phyloP scores from a whole-genome alignment of 2,797 vertebrate genomes.

The Aselliscus stoliczkanus region DNA sequence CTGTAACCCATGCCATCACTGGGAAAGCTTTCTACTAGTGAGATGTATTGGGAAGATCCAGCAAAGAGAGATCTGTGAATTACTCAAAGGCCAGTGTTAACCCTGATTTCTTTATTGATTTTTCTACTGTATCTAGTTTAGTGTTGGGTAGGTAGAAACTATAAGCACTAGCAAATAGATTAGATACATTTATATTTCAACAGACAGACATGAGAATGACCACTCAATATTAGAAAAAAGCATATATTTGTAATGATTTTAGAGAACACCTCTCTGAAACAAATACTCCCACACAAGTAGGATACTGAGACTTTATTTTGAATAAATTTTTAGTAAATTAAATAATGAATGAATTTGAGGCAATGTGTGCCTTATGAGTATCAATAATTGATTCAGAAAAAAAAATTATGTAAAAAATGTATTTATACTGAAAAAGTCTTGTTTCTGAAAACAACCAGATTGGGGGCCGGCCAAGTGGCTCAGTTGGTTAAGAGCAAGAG shows the following conservation, averaged over 20 bases:
- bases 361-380: neutral
- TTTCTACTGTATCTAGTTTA: neutral
- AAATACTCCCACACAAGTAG: neutral
- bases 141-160: neutral
- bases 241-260: neutral
- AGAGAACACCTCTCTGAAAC: neutral
- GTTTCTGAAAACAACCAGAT: neutral
- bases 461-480: neutral
- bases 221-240: neutral
- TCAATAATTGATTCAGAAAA: neutral
- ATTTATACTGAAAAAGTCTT: neutral
- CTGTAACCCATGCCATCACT: accelerated
- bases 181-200: neutral
- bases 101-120: neutral
- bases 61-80: neutral
- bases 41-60: neutral
- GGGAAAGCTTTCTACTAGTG: neutral
- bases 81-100: neutral
- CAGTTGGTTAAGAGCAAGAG: too few species aligned
- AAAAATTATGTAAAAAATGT: neutral
- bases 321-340: neutral
- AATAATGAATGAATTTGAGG: neutral
- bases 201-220: neutral
- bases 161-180: neutral
- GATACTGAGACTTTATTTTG: neutral